A percentile compares a stretch with the other conserved stretches of the same genome.
These are phyloP conservation scores for Engraulis encrasicolus DNA, from an alignment of 2,113 vertebrate species.

Conservation along the genomic window DNA sequence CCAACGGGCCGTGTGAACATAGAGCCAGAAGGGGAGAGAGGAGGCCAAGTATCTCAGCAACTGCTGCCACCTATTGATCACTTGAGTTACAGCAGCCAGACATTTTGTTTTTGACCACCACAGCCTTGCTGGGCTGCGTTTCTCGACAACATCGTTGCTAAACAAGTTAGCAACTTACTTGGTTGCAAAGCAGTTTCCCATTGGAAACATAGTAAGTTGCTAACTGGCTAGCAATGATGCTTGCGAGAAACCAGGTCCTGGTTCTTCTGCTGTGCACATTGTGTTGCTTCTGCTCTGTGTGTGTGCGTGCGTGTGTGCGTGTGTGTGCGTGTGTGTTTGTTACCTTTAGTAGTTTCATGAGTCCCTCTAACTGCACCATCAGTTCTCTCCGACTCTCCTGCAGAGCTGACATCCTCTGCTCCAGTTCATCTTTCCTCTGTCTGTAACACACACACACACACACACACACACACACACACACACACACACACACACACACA, in stretches of 20 bases:
- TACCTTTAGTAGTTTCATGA: constrained; percentile 98
- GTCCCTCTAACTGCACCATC: constrained; percentile 96
- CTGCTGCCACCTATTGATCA: not conserved
- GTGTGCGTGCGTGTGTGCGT: not conserved
- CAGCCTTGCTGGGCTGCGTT: not conserved
- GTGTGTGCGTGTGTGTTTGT: constrained; percentile 19
- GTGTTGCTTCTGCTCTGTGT: constrained; percentile 22
- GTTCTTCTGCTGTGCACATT: too few species aligned
- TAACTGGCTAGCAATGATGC: too few species aligned
- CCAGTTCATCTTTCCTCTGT: constrained; percentile 94
- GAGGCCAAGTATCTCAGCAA: not conserved
- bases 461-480: constrained; percentile 10
- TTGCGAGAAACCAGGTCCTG: too few species aligned
- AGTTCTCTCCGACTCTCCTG: constrained; percentile 95
- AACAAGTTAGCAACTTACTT: too few species aligned
- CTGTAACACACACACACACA: constrained; percentile 67
- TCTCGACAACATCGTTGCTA: too few species aligned
- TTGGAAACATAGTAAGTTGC: too few species aligned
- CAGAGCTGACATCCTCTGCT: constrained; percentile 94
- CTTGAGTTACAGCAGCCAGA: not conserved
- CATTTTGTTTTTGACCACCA: not conserved
- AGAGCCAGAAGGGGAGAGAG: not conserved
- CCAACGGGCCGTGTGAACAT: too few species aligned
- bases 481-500: not conserved
- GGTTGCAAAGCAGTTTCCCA: too few species aligned